Conservation (phyloP, 2,113 vertebrate species). For the Leptocoma aspasia region DNA sequence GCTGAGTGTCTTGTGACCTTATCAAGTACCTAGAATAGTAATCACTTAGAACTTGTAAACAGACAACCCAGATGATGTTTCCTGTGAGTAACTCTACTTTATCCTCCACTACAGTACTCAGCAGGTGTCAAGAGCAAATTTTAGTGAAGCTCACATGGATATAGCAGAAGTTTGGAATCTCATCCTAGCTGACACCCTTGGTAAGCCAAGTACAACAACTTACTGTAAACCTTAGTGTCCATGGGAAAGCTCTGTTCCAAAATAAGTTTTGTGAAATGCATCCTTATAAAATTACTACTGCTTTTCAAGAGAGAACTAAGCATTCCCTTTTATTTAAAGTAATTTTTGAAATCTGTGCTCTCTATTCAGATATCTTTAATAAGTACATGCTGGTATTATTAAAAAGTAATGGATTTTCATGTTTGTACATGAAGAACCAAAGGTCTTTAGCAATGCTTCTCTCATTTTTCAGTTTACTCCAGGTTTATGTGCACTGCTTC, state of each 20-base stretch:
- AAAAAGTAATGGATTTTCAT: background rate
- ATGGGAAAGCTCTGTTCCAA: background rate
- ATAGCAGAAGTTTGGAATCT: background rate
- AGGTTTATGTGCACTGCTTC: background rate
- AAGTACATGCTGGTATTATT: background rate
- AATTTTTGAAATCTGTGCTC: background rate
- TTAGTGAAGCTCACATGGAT: background rate
- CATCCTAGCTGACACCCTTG: background rate
- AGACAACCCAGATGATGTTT: background rate
- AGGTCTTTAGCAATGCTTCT: background rate
- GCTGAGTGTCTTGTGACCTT: background rate
- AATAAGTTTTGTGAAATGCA: background rate
- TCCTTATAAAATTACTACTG: background rate
- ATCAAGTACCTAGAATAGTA: background rate
- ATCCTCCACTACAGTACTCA: background rate
- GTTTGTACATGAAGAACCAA: background rate
- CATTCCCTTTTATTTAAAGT: background rate
- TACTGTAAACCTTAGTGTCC: background rate
- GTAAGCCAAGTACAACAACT: background rate
- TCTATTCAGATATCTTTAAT: background rate
- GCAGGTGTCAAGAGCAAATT: background rate
- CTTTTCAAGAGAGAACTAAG: background rate
- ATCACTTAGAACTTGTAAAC: background rate
- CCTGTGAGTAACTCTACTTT: background rate
- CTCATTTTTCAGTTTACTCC: background rate